Evolutionary conservation across 2,113 vertebrate genomes (phyloP).

Genomic region (Otocyon megalotis): DNA sequence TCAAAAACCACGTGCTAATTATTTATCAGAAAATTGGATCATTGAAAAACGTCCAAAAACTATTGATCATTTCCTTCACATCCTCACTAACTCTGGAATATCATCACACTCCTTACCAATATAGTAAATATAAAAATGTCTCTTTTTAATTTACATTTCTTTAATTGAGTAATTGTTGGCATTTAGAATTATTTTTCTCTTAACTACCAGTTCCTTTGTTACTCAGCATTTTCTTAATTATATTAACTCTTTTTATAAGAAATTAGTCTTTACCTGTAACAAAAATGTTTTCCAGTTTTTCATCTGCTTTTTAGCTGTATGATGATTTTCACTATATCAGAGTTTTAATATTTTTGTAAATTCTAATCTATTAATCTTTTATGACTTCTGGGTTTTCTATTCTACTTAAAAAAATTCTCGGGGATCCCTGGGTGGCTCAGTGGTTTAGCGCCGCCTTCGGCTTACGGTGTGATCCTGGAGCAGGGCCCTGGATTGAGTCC

Average conservation of each 20-base stretch:
- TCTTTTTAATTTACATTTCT: conserved; percentile 2
- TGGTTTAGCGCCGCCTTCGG: too few species aligned
- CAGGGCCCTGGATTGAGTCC: too few species aligned
- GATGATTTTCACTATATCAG: conserved; percentile 24
- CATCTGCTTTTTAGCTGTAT: conserved; percentile 18
- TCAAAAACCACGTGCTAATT: background rate
- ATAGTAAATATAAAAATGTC: background rate
- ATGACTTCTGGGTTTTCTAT: conserved; percentile 17
- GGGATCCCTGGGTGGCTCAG: too few species aligned
- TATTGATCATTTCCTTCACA: background rate
- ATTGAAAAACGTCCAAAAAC: conserved; percentile 15
- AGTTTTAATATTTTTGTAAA: background rate
- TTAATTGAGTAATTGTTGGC: background rate
- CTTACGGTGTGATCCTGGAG: too few species aligned
- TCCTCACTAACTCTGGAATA: background rate
- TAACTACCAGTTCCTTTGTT: conserved; percentile 2
- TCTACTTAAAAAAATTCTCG: background rate
- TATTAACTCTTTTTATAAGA: background rate
- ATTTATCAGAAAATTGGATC: background rate
- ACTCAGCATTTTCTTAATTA: background rate
- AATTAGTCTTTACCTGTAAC: background rate
- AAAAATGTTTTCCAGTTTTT: background rate
- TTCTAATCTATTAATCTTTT: conserved; percentile 27
- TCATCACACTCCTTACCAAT: background rate
- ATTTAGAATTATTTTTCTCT: conserved; percentile 42